Percentiles rank a stretch among this genome's conserved stretches.
Evolutionary conservation across 1,140 invertebrate genomes (phyloP).

Genomic region (Rhagoletis zephyria): DNA sequence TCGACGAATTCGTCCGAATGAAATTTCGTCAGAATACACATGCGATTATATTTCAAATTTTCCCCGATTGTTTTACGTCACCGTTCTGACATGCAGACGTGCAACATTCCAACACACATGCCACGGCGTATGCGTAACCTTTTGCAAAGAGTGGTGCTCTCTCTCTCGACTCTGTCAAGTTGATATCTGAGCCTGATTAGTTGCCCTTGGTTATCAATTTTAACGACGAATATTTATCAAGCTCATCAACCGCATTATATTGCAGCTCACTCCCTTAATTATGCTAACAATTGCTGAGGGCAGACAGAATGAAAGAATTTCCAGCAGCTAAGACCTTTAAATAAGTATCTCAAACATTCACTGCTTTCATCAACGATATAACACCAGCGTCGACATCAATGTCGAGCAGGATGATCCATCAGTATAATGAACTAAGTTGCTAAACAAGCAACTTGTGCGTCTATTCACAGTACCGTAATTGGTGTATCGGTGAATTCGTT

Average conservation of each 20-base stretch:
- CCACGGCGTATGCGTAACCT: background rate
- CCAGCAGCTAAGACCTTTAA: background rate
- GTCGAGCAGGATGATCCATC: constrained; percentile 3
- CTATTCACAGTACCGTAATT: background rate
- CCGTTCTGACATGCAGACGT: too few species aligned
- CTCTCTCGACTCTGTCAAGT: background rate
- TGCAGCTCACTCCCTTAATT: background rate
- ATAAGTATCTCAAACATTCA: too few species aligned
- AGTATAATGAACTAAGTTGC: constrained; percentile 13
- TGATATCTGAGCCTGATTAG: background rate
- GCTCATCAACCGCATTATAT: constrained; percentile 28
- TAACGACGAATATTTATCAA: constrained; percentile 41
- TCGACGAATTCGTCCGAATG: too few species aligned
- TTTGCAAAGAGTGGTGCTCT: background rate
- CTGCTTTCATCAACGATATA: too few species aligned
- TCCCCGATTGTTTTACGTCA: too few species aligned
- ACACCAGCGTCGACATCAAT: too few species aligned
- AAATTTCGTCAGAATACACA: too few species aligned
- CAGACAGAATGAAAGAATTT: background rate
- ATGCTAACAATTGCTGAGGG: background rate
- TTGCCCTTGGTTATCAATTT: constrained; percentile 41
- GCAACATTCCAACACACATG: background rate
- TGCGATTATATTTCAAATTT: too few species aligned
- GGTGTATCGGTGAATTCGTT: background rate
- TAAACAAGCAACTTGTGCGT: background rate